phyloP scores from a whole-genome alignment of 2,888 invertebrate species.

The Campaea margaritaria region DNA sequence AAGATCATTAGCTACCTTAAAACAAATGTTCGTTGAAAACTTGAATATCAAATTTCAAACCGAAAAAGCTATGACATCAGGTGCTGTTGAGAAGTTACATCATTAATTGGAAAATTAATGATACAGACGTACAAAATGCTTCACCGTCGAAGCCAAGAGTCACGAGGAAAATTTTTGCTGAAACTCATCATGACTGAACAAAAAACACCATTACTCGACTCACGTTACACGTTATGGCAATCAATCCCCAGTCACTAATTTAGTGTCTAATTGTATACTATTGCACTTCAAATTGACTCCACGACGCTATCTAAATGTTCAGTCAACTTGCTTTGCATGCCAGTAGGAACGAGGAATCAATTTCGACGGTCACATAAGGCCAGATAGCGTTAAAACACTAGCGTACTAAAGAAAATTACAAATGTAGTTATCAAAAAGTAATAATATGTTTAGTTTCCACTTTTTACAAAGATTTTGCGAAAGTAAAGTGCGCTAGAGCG shows the following conservation, averaged over 20 bases:
- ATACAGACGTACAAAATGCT: constrained; percentile 44
- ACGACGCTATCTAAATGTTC: too few species aligned
- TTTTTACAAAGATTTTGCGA: too few species aligned
- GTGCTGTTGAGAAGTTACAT: constrained; percentile 60
- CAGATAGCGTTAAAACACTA: too few species aligned
- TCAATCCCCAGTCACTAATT: neutral
- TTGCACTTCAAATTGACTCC: neutral
- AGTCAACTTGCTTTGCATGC: too few species aligned
- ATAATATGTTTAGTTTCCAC: too few species aligned
- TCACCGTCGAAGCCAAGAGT: neutral
- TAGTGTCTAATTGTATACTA: neutral
- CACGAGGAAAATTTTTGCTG: constrained; percentile 1
- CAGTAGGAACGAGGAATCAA: too few species aligned
- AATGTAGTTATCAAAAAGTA: too few species aligned
- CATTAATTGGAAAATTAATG: constrained; percentile 62
- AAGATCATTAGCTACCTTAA: constrained; percentile 51
- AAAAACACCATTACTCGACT: constrained; percentile 25
- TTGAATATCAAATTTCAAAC: constrained; percentile 61
- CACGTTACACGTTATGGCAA: neutral
- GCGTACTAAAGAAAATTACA: too few species aligned
- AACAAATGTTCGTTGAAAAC: constrained; percentile 56
- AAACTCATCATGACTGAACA: constrained; percentile 7
- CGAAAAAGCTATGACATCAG: constrained; percentile 73
- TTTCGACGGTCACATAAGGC: too few species aligned
- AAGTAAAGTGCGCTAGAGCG: too few species aligned